A percentile compares a stretch with the other conserved stretches of the same genome.
Evolutionary conservation across 2,888 invertebrate species (phyloP).

Genomic region (Melipona bicolor): DNA sequence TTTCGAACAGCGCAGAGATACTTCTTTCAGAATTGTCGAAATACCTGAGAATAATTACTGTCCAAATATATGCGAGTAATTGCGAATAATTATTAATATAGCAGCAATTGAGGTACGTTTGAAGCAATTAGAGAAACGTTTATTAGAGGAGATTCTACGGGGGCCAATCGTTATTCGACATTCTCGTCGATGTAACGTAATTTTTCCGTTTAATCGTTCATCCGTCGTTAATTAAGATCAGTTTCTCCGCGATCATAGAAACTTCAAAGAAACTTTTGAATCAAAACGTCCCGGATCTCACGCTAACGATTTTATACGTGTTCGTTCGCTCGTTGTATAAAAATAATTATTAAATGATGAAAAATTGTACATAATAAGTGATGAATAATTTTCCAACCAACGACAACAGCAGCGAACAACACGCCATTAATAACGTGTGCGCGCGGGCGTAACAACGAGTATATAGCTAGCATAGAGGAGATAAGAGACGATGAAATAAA

Average conservation of each 20-base stretch:
- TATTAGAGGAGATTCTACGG: background rate
- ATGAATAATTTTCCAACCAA: background rate
- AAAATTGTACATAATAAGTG: background rate
- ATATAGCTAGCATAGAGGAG: background rate
- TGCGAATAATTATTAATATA: background rate
- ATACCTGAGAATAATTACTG: background rate
- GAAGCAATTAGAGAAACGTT: background rate
- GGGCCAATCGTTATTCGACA: background rate
- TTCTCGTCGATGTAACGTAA: background rate
- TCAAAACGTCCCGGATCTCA: background rate
- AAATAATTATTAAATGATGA: background rate
- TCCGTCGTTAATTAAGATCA: background rate
- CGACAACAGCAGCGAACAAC: background rate
- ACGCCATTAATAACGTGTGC: constrained; percentile 3
- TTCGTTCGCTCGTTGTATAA: background rate
- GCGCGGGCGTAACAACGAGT: background rate
- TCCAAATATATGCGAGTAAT: background rate
- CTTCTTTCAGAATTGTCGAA: background rate
- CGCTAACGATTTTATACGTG: too few species aligned
- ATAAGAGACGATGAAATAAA: background rate
- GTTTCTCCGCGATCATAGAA: background rate
- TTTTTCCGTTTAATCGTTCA: too few species aligned
- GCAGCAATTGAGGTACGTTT: background rate
- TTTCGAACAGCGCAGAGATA: background rate
- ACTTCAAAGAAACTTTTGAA: background rate